phyloP scores from a whole-genome alignment of 2,113 vertebrate genomes.

The Festucalex cinctus region DNA sequence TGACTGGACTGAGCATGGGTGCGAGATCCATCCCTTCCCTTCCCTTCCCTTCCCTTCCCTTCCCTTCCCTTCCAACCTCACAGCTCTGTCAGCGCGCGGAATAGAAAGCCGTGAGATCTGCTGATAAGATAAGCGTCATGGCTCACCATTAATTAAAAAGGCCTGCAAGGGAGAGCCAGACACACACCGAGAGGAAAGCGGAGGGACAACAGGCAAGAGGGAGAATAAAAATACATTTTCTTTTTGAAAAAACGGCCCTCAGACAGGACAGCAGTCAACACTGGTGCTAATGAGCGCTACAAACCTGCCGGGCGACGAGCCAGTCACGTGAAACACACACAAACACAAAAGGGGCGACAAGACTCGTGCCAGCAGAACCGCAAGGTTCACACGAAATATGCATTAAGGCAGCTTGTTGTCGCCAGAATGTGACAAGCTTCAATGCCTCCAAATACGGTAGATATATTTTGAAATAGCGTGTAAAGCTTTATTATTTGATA shows the following conservation, averaged over 20 bases:
- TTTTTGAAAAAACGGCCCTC: slow-evolving; percentile 22
- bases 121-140: slow-evolving; percentile 72
- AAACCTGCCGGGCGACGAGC: slow-evolving; percentile 32
- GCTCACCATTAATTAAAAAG: slow-evolving; percentile 72
- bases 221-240: slow-evolving; percentile 3
- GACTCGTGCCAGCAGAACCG: slow-evolving; percentile 30
- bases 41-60: no score
- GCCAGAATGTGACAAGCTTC: not conserved
- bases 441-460: not conserved
- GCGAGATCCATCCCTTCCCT: slow-evolving; percentile 47
- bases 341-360: slow-evolving; percentile 26
- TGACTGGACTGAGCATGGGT: slow-evolving; percentile 4
- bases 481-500: slow-evolving; percentile 1
- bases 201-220: not conserved
- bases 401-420: slow-evolving; percentile 8
- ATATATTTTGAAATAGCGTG: not conserved
- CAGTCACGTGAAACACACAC: slow-evolving; percentile 20
- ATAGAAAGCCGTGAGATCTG: slow-evolving; percentile 67
- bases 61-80: slow-evolving; percentile 49
- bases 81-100: slow-evolving; percentile 57
- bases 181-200: slow-evolving; percentile 16
- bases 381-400: slow-evolving; percentile 29
- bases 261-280: slow-evolving; percentile 50
- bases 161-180: slow-evolving; percentile 46
- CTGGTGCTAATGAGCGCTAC: slow-evolving; percentile 53